Evolutionary conservation across 1,140 invertebrate species (phyloP).

Genomic region (Nasonia vitripennis): DNA sequence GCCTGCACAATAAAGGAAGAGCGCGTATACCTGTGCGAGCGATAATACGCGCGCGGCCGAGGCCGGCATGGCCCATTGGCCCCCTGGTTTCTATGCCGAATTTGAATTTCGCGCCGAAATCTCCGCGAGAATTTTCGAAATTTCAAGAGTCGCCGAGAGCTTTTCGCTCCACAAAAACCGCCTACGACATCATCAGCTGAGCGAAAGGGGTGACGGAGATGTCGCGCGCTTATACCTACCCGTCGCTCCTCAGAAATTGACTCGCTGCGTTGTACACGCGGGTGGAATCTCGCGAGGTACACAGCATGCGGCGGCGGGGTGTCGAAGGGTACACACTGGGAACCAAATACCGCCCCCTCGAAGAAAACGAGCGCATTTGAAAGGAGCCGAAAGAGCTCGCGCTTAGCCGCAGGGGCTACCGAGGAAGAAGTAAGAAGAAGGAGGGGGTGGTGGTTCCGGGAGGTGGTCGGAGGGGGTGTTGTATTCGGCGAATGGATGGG

Average conservation of each 20-base stretch:
- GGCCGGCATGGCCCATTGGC: constrained; percentile 5
- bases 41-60: constrained; percentile 7
- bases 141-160: no score
- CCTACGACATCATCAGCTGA: no score
- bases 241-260: constrained; percentile 18
- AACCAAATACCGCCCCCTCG: neutral
- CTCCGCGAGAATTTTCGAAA: no score
- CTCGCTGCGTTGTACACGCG: neutral
- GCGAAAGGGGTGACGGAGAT: no score
- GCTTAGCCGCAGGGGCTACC: neutral
- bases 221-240: no score
- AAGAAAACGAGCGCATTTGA: constrained; percentile 35
- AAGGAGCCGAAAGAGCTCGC: constrained; percentile 36
- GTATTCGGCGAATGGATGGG: constrained; percentile 39
- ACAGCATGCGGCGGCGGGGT: neutral
- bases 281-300: neutral
- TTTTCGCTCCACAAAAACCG: no score
- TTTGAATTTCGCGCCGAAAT: neutral
- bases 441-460: neutral
- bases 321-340: constrained; percentile 12
- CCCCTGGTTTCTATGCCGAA: neutral
- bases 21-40: neutral
- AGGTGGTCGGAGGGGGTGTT: neutral
- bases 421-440: constrained; percentile 4
- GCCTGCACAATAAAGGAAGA: constrained; percentile 11